Conservation (phyloP, 30 jellyfish, hydroid and myxozoan species). For the Kudoa iwatai region DNA sequence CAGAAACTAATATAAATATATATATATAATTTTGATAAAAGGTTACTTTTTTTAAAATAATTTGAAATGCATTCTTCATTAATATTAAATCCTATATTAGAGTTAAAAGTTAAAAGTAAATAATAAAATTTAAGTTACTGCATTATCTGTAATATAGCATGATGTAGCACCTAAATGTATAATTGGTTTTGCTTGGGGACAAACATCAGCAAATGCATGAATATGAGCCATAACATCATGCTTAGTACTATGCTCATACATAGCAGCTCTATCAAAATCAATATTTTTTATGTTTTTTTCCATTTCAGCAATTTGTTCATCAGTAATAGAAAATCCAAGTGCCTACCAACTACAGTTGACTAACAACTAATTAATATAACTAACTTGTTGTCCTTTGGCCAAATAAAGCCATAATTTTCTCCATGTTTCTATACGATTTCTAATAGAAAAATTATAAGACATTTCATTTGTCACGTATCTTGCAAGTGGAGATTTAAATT, state of each 20-base stretch:
- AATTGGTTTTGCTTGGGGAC: conserved; percentile 75
- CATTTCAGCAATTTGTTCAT: conserved; percentile 56
- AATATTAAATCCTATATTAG: conserved; percentile 26
- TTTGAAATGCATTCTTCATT: conserved; percentile 26
- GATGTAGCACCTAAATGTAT: conserved; percentile 93
- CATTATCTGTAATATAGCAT: conserved; percentile 76
- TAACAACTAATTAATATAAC: not conserved
- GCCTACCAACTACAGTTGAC: conserved; percentile 5
- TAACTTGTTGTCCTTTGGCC: conserved; percentile 70
- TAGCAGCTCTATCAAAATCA: conserved; percentile 52
- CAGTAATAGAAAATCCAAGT: conserved; percentile 29
- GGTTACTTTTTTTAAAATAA: conserved; percentile 48
- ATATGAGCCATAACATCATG: conserved; percentile 98
- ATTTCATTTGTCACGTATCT: too few relatives aligned
- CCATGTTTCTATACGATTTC: conserved; percentile 56
- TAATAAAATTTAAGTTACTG: conserved; percentile 6
- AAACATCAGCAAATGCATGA: conserved; percentile 35
- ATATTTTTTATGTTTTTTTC: conserved; percentile 24
- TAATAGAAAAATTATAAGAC: conserved; percentile 76
- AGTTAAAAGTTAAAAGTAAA: not conserved
- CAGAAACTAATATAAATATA: conserved; percentile 16
- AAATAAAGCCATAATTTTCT: conserved; percentile 41
- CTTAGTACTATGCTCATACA: conserved; percentile 22
- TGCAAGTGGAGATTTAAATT: too few relatives aligned
- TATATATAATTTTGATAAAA: not conserved